Evolutionary conservation across 2,888 invertebrate species (phyloP), one percentile per base, ranked within the genome.

Genomic region (Maniola hyperantus): DNA sequence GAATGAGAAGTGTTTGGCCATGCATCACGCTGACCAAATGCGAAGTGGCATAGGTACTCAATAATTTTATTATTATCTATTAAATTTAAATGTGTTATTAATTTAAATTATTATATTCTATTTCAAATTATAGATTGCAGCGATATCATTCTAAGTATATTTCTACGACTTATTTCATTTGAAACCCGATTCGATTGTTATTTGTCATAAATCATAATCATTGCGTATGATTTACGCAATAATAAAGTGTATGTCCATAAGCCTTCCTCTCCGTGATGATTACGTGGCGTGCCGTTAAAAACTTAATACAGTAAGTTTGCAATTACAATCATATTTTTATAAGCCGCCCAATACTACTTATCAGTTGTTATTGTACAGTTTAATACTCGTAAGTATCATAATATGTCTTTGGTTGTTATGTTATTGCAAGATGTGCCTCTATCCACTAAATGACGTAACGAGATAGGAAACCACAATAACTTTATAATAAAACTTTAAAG

Each of bases 371-470:
- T 55, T 44, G 26, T 26, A 26, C 26, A 26, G 26, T 26, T 26
- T 26, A 26, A 26, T 26, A 4, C 4, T 26, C 4, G 26, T 26
- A 26, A 26, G 26, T n/a, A n/a, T n/a, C n/a, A n/a, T n/a, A n/a
- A n/a, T n/a, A n/a, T n/a, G n/a, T 26, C 26, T 26, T 26, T 26
- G 26, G 36, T 58, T 39, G 36, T 15, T n/a, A 39, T 55, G 44
- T 58, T 59, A 62, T 58, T 58, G 55, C 63, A 64, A 54, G n/a
- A 36, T n/a, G 15, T 51, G 62, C 59, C 60, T 58, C 2, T 34
- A 60, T 48, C 39, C 55, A 55, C 18, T 18, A 34, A 26, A 50
- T 53, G 65, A 69, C 48, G 64, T 64, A 53, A 53, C 44, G n/a
- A 51, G 55, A 66, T 66, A 64, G 55, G 36, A 64, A 55, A 13